Base-by-base conservation (phyloP, 1,140 invertebrate genomes). In the Antheraea pernyi region DNA sequence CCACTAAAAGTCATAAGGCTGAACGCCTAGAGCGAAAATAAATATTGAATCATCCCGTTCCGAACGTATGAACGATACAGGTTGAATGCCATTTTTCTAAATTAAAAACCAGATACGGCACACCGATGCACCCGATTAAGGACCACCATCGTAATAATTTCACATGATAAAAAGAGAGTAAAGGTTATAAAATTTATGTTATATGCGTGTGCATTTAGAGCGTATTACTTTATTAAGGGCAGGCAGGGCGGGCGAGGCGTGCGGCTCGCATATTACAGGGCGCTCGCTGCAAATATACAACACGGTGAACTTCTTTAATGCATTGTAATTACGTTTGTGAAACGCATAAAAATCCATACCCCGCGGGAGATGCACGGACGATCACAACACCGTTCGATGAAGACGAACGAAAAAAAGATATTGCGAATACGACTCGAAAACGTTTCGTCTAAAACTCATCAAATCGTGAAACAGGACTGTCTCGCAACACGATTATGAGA, bases 191-290 rank as follows among this genome's bases (percentile, higher is more conserved):
- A 88, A 89, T 91, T 88, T 91, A 91, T 91, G 86, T 85, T 89
- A 85, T 89, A 87, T 85, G 85, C 86, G 85, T 85, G 85, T 83
- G 78, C 84, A 86, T 92, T 92, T 90, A 87, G 90, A 88, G 83
- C 79, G 85, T 91, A 92, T 89, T 88, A 88, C 87, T 92, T 92
- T 92, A 91, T 92, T 85, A 89, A 89, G 85, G 78, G 82, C 86
- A 79, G 75, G 76, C 85, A 76, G 79, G 80, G 83, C 84, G 86
- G 86, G 81, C 85, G 85, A 78, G 81, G 77, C 83, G 76, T 77
- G 79, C 83, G 74, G 76, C 53, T 65, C 74, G 67, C 42, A 73
- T 81, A 83, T 78, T 75, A 82, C 79, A 79, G 77, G 6, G 68
- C 72, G 22, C 77, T 73, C 64, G 46, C 71, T 74, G 79, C 79